Evolutionary conservation across 2,888 invertebrate species (phyloP).

Genomic region (Cephus nigrinus): DNA sequence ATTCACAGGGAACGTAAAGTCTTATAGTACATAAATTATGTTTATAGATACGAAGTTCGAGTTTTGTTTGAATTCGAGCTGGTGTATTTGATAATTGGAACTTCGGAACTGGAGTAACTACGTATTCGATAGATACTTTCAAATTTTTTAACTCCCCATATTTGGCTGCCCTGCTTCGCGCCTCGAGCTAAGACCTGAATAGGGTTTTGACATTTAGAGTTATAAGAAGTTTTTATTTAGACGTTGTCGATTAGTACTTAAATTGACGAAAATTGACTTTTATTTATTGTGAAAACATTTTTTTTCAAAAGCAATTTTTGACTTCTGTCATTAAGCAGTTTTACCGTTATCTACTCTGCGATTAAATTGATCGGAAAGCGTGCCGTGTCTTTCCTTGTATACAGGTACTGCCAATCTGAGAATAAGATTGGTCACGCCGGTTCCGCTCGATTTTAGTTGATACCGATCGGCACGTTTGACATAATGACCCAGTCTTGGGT

Average conservation of each 20-base stretch:
- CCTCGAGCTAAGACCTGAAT: not conserved
- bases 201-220: not conserved
- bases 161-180: not conserved
- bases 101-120: not conserved
- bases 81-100: not conserved
- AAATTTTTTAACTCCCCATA: not conserved
- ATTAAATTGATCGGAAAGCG: not conserved
- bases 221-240: not conserved
- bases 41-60: not conserved
- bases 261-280: not conserved
- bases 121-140: not conserved
- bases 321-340: not conserved
- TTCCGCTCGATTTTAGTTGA: conserved; percentile 4
- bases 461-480: not conserved
- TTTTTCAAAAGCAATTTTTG: not conserved
- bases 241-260: not conserved
- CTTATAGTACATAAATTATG: not conserved
- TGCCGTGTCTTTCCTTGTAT: not conserved
- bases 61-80: not conserved
- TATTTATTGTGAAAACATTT: not conserved
- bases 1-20: not conserved
- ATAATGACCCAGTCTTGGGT: not conserved
- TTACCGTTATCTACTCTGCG: not conserved
- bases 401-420: not conserved
- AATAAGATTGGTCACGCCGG: not conserved